A percentile compares a stretch with the other conserved stretches of the same genome.
Conservation (phyloP, 2,113 vertebrate species). For the Oreocharis arfaki region DNA sequence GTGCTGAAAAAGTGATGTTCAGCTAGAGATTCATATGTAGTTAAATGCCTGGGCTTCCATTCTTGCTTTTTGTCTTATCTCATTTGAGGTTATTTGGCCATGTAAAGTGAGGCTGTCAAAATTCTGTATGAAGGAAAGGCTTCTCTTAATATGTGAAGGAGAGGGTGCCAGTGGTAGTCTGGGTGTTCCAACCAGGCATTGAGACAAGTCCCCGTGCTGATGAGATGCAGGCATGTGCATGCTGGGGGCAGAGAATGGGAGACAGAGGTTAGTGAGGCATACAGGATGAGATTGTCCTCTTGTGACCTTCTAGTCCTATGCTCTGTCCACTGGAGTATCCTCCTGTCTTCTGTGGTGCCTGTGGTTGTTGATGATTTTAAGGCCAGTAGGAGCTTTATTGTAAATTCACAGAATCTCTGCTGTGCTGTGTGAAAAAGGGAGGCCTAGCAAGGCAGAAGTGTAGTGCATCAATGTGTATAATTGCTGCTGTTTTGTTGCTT, state of each 20-base stretch:
- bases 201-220: neutral
- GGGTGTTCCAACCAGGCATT: accelerated
- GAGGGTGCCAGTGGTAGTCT: neutral
- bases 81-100: neutral
- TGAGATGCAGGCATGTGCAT: accelerated
- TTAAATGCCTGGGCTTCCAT: neutral
- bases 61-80: neutral
- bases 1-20: neutral
- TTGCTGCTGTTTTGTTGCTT: neutral
- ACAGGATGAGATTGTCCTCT: neutral
- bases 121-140: neutral
- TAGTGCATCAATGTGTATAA: neutral
- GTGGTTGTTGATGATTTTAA: neutral
- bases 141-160: neutral
- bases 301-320: neutral
- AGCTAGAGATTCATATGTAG: neutral
- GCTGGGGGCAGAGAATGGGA: neutral
- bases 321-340: neutral
- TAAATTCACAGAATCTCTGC: neutral
- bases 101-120: neutral
- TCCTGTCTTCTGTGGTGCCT: neutral
- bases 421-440: neutral
- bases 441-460: neutral
- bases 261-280: neutral
- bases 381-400: neutral